Base-by-base conservation (phyloP, 1,140 invertebrate species). In the Drosophila nikananu region DNA sequence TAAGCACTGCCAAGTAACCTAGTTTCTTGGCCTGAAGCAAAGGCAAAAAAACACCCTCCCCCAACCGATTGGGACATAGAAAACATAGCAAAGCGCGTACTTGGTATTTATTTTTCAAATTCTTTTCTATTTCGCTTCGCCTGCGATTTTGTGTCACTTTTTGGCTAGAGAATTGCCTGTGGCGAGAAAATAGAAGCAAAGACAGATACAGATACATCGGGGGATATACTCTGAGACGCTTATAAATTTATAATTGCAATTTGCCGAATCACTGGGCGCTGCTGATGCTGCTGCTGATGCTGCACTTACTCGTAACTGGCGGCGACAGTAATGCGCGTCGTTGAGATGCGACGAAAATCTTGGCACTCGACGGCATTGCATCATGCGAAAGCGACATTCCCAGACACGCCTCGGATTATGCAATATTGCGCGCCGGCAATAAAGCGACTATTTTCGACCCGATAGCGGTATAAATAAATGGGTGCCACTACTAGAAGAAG, bases 1-100 rank as follows among this genome's bases (percentile, higher is more conserved):
- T 89, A 89, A 86, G 71, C 83, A 77, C 77, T 86, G 84, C 84
- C 83, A 86, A 86, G 80, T 86, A 86, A 86, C 83, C 83, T 83
- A 86, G 80, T 86, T 86, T 80, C 60, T 73, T 66, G 62, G 39
- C 59, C 48, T 44, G 35, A 57, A 57, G 35, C 54, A 57, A 37
- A 39, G 23, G 21, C 54, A 57, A 39, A n/a, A n/a, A n/a, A n/a
- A 51, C 35, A 5, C 32, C 15, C 37, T 10, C 10, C 27, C 21
- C 27, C 27, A 12, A 12, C 19, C 15, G 9, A 32, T 42, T 25
- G 23, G 35, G 55, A 23, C 42, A 60, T 65, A 61, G 83, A 87
- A 87, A 77, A 87, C 80, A 80, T 83, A 80, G 83, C 80, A 83
- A 77, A 78, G 80, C 67, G 80, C 67, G 80, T 83, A 83, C 71